Percentiles rank a stretch among this genome's conserved stretches.
phyloP scores from a whole-genome alignment of 2,888 invertebrate species.

The Apodemia hepburni region DNA sequence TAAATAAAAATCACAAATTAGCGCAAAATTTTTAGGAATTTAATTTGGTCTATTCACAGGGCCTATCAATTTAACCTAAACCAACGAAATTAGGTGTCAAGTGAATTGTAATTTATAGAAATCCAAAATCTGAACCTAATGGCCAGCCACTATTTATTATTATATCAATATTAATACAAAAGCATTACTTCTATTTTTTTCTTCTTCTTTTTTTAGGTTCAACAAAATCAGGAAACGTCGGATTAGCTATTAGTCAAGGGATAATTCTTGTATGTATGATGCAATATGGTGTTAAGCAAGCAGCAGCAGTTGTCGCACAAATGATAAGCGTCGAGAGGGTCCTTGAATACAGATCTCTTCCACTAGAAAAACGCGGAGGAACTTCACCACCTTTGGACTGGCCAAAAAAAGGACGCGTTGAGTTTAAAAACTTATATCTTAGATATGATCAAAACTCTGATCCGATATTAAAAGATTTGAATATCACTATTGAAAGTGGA shows the following conservation, averaged over 20 bases:
- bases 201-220: constrained; percentile 45
- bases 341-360: constrained; percentile 86
- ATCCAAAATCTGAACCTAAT: too few species aligned
- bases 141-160: too few species aligned
- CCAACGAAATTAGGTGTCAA: too few species aligned
- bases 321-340: constrained; percentile 92
- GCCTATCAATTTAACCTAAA: too few species aligned
- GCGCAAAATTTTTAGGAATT: too few species aligned
- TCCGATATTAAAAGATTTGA: constrained; percentile 86
- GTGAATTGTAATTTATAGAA: too few species aligned
- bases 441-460: constrained; percentile 81
- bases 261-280: constrained; percentile 88
- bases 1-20: too few species aligned
- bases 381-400: constrained; percentile 78
- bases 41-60: too few species aligned
- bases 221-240: constrained; percentile 83
- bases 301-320: constrained; percentile 86
- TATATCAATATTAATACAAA: too few species aligned
- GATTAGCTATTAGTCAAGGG: constrained; percentile 85
- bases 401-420: constrained; percentile 81
- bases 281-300: constrained; percentile 88
- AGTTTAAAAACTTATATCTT: constrained; percentile 81
- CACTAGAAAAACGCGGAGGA: constrained; percentile 84
- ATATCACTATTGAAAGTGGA: constrained; percentile 77
- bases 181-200: too few species aligned